Evolutionary conservation across 1,140 invertebrate genomes (phyloP).

Genomic region (Elysia chlorotica): DNA sequence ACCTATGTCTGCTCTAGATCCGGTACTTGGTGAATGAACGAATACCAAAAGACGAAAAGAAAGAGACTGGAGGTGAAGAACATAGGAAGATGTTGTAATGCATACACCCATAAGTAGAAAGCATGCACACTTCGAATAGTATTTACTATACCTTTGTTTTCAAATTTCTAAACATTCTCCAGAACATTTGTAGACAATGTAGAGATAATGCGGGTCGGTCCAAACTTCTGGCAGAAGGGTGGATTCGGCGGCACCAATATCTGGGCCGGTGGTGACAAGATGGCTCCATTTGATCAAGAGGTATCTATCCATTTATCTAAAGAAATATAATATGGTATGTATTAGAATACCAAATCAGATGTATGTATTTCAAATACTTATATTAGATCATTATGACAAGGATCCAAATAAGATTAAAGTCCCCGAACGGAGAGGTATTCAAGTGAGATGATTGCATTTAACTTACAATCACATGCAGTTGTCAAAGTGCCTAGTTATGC

Average conservation of each 20-base stretch:
- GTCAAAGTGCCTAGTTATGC: background rate
- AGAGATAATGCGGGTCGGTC: background rate
- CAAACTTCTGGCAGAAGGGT: slow-evolving; percentile 36
- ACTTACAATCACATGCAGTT: background rate
- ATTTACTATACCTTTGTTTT: background rate
- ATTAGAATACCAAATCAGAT: no score
- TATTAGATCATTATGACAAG: no score
- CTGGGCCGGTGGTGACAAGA: slow-evolving; percentile 53
- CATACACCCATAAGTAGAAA: no score
- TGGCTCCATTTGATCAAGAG: slow-evolving; percentile 76
- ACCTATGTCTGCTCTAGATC: no score
- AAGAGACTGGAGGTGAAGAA: background rate
- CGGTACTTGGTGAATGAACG: no score
- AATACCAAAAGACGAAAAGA: background rate
- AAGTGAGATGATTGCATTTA: background rate
- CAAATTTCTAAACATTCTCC: background rate
- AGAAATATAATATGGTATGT: no score
- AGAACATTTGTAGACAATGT: background rate
- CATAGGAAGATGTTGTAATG: background rate
- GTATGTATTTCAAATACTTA: no score
- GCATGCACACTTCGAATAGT: no score
- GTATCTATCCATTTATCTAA: slow-evolving; percentile 61
- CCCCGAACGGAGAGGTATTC: no score
- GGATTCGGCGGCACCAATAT: slow-evolving; percentile 48
- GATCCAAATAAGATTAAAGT: no score